Evolutionary conservation across 2,797 vertebrate species (phyloP), one percentile per base, ranked within the genome.

Genomic region (Acanthopagrus latus): DNA sequence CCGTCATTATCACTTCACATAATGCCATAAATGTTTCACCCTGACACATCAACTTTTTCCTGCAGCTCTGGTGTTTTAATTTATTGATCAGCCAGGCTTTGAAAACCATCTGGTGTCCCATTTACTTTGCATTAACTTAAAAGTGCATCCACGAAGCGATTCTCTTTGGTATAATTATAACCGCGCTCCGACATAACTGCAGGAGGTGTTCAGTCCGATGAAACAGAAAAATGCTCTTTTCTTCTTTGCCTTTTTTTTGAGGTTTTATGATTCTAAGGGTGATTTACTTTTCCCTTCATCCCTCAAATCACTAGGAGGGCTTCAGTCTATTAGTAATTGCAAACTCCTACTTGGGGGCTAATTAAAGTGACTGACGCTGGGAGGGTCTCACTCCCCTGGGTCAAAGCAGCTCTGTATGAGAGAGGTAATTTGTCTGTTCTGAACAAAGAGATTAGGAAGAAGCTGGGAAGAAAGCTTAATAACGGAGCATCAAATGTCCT

Each of bases 371-470:
- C 94, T 93, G 96, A 97, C 94, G 95, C 96, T 95, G 95, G 95
- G 96, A 96, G 93, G 96, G 95, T 97, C 97, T 96, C 96, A 94
- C 96, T 98, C 97, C 97, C 97, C 94, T 94, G 97, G 97, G 97
- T 95, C 91, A 92, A 92, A 95, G 96, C 96, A 94, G 96, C 96
- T 95, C 96, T 63, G 96, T 97, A 95, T 96, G 96, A 97, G 96
- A 96, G 97, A 97, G 95, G 97, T 97, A 97, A 99, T 98, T 98
- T 98, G 97, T 98, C 97, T 97, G 97, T 97, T 97, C 96, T 96
- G 97, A 98, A 98, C 97, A 97, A 98, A 98, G 95, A 96, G 97
- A 98, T 97, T 97, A 96, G 89, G 95, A 95, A 95, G 96, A 96
- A 96, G 96, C 96, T 93, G 95, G 95, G 91, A 93, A 97, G 96